Evolutionary conservation across 2,113 vertebrate genomes (phyloP), one percentile per base, ranked within the genome.

Genomic region (Hippocampus zosterae): DNA sequence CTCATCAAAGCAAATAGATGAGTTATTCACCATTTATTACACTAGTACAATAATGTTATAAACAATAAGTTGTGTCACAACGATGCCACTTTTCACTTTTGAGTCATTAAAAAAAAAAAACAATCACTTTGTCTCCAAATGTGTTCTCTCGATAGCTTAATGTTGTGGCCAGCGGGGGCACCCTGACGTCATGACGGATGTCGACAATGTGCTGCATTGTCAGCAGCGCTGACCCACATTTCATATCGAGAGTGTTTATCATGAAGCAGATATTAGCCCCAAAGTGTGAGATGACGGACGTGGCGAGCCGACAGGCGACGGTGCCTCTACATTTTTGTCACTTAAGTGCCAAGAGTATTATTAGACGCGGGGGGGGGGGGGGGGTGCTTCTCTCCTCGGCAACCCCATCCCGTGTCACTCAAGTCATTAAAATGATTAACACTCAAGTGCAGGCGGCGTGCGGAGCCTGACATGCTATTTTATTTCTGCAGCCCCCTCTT

Each of bases 361-460:
- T 59, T 18, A 48, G 62, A 66, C 89, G 85, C 79, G 8, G 63
- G 88, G 64, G 50, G 85, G 88, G 85, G 77, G 8, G 63, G 88
- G 64, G 50, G 85, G 88, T 3, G 68, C 76, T 79, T 70, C 66
- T 72, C 21, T 23, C 52, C 52, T 0, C 8, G 10, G 52, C 57
- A 60, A 60, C 18, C 27, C 37, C 40, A 23, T 44, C n/a, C 29
- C 48, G 42, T 67, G 21, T 42, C 48, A 52, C 64, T n/a, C 21
- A 44, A 44, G 37, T 42, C 11, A 40, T 6, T 42, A 42, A 64
- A 64, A 23, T 15, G n/a, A 60, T 75, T 33, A 52, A 25, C 25
- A 72, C 52, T 8, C n/a, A 2, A 33, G 8, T 25, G 21, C 25
- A 18, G 25, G n/a, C 16, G 12, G 23, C 56, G 8, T 37, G 61